A percentile compares a stretch with the other conserved stretches of the same genome.
phyloP scores from a whole-genome alignment of 2,113 vertebrate genomes.

The Petrocephalus zakoni region DNA sequence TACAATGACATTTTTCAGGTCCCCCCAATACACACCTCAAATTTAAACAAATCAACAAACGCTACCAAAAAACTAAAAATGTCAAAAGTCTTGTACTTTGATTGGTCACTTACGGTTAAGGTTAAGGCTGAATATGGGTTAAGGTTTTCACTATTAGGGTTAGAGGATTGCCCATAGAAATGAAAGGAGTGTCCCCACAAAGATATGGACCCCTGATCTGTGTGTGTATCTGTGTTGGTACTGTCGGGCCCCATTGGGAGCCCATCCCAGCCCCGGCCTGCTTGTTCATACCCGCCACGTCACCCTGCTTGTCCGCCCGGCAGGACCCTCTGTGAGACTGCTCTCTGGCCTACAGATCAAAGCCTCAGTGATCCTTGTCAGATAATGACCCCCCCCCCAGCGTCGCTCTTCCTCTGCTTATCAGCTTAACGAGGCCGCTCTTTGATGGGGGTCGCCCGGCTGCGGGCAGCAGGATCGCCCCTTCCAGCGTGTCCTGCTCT shows the following conservation, averaged over 20 bases:
- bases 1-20: background rate
- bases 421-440: conserved; percentile 42
- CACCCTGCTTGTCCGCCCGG: conserved; percentile 58
- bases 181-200: background rate
- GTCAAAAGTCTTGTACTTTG: background rate
- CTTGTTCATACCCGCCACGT: conserved; percentile 68
- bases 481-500: background rate
- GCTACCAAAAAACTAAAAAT: background rate
- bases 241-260: background rate
- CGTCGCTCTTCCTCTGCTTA: conserved; percentile 64
- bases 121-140: background rate
- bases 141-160: background rate
- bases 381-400: conserved; percentile 51
- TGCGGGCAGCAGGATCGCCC: conserved; percentile 36
- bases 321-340: conserved; percentile 61
- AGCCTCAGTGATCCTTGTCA: conserved; percentile 64
- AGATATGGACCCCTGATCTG: background rate
- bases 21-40: background rate
- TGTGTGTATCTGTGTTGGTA: background rate
- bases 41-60: background rate
- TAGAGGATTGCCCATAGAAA: background rate
- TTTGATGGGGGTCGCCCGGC: conserved; percentile 49
- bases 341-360: conserved; percentile 63
- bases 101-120: background rate
- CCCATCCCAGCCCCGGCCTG: background rate